Conservation (phyloP, 2,888 invertebrate species). For the Ophonus ardosiacus region DNA sequence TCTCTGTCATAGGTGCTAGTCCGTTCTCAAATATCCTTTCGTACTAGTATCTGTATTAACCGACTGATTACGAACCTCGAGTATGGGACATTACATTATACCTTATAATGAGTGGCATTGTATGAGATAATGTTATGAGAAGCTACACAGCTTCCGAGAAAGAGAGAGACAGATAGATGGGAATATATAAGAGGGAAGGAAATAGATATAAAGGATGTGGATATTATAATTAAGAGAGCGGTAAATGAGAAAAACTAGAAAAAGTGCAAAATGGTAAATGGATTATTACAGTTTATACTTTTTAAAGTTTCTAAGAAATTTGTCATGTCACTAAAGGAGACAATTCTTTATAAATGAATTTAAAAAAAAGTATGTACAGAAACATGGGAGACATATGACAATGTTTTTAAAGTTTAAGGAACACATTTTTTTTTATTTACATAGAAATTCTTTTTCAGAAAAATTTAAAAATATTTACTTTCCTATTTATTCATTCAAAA, state of each 20-base stretch:
- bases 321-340: not conserved
- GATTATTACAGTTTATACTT: not conserved
- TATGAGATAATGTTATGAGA: conserved; percentile 43
- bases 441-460: no score
- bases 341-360: not conserved
- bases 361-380: not conserved
- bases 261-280: conserved; percentile 42
- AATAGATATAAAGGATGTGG: conserved; percentile 45
- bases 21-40: not conserved
- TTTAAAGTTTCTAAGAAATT: not conserved
- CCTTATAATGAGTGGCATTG: conserved; percentile 41
- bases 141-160: conserved; percentile 40
- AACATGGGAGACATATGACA: not conserved
- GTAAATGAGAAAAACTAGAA: conserved; percentile 41
- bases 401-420: no score
- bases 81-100: conserved; percentile 51
- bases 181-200: not conserved
- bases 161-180: not conserved
- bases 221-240: conserved; percentile 43
- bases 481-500: no score
- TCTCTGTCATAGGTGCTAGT: not conserved
- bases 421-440: no score
- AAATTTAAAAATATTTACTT: no score
- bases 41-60: conserved; percentile 23
- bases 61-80: conserved; percentile 9